Evolutionary conservation across 1,140 invertebrate species (phyloP).

Genomic region (Parasteatoda tepidariorum): DNA sequence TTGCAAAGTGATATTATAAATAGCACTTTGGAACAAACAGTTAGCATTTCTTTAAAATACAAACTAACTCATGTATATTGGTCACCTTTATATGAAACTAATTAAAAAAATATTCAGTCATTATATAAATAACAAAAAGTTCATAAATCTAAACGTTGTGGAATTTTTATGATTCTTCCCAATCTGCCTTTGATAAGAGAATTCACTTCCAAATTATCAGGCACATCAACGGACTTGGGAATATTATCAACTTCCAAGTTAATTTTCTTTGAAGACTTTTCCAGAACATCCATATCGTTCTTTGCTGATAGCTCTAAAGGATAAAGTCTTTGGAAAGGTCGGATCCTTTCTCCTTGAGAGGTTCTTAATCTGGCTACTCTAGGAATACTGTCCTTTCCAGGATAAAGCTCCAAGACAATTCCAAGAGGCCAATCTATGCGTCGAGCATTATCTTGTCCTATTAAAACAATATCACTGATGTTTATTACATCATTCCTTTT

Average conservation of each 20-base stretch:
- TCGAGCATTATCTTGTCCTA: not conserved
- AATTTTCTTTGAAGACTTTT: not conserved
- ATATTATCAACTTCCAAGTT: not conserved
- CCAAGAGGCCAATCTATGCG: not conserved
- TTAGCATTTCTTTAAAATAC: not conserved
- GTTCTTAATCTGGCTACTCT: not conserved
- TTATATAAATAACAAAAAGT: not conserved
- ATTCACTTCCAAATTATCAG: not conserved
- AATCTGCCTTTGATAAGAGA: not conserved
- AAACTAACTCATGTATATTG: not conserved
- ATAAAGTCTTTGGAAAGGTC: conserved; percentile 6
- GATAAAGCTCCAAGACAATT: not conserved
- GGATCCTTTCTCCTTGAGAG: not conserved
- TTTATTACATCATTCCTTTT: not conserved
- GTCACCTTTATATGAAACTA: too few species aligned
- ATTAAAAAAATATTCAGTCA: too few species aligned
- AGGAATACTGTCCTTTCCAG: not conserved
- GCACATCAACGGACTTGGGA: too few species aligned
- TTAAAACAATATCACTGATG: not conserved
- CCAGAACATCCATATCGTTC: not conserved
- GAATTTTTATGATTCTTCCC: not conserved
- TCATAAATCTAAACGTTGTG: not conserved
- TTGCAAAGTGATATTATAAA: not conserved
- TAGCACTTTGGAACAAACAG: not conserved
- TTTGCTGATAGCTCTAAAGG: conserved; percentile 16